These are phyloP conservation scores for Dicyrtoma fusca DNA, from an alignment of 2,888 invertebrate species.

Conservation along the genomic window DNA sequence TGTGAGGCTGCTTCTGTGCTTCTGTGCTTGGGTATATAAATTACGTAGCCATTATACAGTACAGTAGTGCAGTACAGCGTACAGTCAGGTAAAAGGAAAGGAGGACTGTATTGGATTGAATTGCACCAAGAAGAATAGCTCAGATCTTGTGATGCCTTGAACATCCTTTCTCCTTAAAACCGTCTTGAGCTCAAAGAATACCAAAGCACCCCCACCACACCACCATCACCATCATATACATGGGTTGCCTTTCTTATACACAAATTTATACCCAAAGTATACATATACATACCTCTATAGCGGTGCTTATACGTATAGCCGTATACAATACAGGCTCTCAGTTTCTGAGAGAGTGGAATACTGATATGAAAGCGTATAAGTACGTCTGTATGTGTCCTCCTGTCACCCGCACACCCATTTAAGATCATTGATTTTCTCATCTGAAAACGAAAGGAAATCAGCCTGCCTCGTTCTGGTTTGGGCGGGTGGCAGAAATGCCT, in stretches of 20 bases:
- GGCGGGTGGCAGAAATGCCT: background rate
- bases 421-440: slow-evolving; percentile 45
- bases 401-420: slow-evolving; percentile 50
- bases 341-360: slow-evolving; percentile 7
- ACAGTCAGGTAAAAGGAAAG: slow-evolving; percentile 34
- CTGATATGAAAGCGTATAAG: slow-evolving; percentile 15
- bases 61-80: no score
- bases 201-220: no score
- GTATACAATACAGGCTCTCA: no score
- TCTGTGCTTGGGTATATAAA: no score
- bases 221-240: background rate
- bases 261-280: no score
- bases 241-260: no score
- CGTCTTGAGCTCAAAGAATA: slow-evolving; percentile 27
- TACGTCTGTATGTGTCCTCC: slow-evolving; percentile 27
- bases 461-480: background rate
- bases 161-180: slow-evolving; percentile 43
- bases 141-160: slow-evolving; percentile 49
- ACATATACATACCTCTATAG: no score
- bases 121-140: background rate
- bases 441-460: slow-evolving; percentile 32
- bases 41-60: no score
- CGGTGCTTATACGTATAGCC: no score
- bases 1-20: no score
- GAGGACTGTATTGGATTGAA: background rate